Percentiles rank a stretch among this genome's conserved stretches.
Conservation (phyloP, 2,888 invertebrate species). For the Cephus sareptanus region DNA sequence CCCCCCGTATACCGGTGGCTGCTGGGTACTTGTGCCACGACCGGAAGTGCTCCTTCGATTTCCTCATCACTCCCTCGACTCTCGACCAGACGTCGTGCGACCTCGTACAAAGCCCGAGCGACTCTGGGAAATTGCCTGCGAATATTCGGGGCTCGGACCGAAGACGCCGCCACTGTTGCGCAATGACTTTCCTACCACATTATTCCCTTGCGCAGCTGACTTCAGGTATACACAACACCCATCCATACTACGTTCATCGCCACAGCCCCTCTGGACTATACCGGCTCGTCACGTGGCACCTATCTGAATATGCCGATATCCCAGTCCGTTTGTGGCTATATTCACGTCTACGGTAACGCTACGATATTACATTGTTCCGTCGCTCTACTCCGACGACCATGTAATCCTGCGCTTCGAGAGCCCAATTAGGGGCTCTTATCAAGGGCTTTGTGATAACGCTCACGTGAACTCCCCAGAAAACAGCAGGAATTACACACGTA, state of each 20-base stretch:
- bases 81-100: not conserved
- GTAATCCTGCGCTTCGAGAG: not conserved
- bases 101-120: not conserved
- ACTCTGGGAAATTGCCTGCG: not conserved
- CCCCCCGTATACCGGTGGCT: not conserved
- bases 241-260: not conserved
- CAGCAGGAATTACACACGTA: not conserved
- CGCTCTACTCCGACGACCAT: not conserved
- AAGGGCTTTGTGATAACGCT: not conserved
- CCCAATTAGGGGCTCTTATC: not conserved
- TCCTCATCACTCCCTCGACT: not conserved
- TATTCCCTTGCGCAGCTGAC: not conserved
- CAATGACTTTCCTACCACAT: not conserved
- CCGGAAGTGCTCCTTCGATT: not conserved
- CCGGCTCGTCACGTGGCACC: not conserved
- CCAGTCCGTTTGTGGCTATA: not conserved
- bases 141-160: not conserved
- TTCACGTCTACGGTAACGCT: not conserved
- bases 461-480: not conserved
- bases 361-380: not conserved
- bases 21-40: not conserved
- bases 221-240: not conserved
- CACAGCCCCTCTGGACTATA: not conserved
- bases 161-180: not conserved
- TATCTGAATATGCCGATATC: not conserved